Percentiles rank a stretch among this genome's conserved stretches.
phyloP scores from a whole-genome alignment of 2,113 vertebrate genomes.

The Heterochromis multidens region DNA sequence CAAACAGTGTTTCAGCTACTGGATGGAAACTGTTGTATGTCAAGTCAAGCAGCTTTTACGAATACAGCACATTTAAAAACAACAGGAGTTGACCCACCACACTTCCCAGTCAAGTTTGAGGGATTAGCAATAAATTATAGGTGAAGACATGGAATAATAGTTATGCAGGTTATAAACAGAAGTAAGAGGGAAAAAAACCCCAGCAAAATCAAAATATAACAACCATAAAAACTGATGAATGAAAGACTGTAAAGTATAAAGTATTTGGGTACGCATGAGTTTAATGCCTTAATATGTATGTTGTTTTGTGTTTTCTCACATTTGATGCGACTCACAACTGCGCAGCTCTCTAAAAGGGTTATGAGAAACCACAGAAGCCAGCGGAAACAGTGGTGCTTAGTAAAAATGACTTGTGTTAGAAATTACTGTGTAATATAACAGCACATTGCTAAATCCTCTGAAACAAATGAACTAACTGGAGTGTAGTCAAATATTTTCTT shows the following conservation, averaged over 20 bases:
- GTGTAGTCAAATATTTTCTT: neutral
- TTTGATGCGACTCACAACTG: neutral
- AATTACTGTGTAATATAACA: neutral
- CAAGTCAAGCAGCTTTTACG: neutral
- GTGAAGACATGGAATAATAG: neutral
- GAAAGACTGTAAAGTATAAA: neutral
- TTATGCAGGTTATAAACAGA: neutral
- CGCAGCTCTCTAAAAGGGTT: neutral
- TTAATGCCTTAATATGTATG: neutral
- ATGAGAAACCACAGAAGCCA: neutral
- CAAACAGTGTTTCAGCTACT: neutral
- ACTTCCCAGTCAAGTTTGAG: neutral
- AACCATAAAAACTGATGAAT: neutral
- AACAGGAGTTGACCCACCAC: neutral
- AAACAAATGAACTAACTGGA: neutral
- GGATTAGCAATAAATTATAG: neutral
- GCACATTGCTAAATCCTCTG: neutral
- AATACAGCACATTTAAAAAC: neutral
- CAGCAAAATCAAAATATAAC: neutral
- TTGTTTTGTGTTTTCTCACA: fast-evolving
- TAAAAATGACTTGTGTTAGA: too few relatives aligned
- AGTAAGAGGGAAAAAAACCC: neutral
- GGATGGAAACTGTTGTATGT: neutral
- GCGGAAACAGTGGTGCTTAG: fast-evolving
- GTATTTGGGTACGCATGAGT: neutral